Base-by-base conservation (phyloP, 2,113 vertebrate species). In the Probosciger aterrimus region DNA sequence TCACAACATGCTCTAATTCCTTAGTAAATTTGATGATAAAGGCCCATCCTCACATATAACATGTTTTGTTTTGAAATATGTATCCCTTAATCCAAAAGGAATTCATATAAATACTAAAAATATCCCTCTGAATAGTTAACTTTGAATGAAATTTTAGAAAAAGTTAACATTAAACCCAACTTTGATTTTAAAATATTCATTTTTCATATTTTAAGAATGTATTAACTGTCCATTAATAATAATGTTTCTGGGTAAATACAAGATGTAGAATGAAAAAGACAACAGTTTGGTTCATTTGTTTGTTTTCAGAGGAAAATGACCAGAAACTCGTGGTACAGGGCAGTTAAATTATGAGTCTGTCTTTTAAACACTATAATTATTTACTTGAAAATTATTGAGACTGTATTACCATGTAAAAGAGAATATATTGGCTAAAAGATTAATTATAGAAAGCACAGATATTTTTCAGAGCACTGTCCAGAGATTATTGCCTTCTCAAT, bases 271-370 rank as follows among this genome's bases (percentile, higher is more conserved):
- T 49, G 16, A n/a, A 64, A 27, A 71, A 68, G 11, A 25, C 4
- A 0, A 6, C 15, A 3, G 37, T 69, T 13, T 30, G 2, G 3
- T 24, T 53, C 3, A 46, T n/a, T 23, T 35, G 1, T 46, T 49
- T 86, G 3, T 74, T 64, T 78, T 81, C n/a, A 43, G 35, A 79
- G 33, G n/a, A 62, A 82, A 78, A 52, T 37, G 9, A 30, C 17
- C 12, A 33, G n/a, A 11, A 53, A 49, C 3, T 74, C 5, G 1
- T 24, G 7, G 14, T 71, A 37, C 15, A 20, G 43, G 12, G 14
- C 25, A 59, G 5, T 39, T 75, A 16, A 0, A 60, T 6, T 6
- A 35, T 27, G 2, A 55, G 4, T 57, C n/a, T 86, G 27, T n/a
- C 15, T 49, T 52, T 14, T 57, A 93, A 49, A 50, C 6, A 6